Percentiles rank a stretch among this genome's conserved stretches.
phyloP scores from a whole-genome alignment of 2,113 vertebrate genomes.

The Oostethus manadensis region DNA sequence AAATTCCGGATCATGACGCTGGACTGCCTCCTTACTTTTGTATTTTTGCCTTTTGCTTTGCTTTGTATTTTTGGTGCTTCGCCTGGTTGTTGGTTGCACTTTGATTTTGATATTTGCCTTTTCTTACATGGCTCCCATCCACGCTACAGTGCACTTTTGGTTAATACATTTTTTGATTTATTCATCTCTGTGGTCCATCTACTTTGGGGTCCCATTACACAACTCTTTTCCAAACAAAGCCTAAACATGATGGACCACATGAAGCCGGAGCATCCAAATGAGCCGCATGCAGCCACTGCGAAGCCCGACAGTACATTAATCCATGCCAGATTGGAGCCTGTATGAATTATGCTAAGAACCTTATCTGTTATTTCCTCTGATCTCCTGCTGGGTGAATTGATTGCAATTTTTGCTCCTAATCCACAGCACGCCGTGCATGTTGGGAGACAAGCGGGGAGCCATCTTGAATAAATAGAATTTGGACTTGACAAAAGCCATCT shows the following conservation, averaged over 20 bases:
- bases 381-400: conserved; percentile 70
- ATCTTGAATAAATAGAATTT: conserved; percentile 71
- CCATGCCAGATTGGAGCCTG: conserved; percentile 61
- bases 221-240: conserved; percentile 38
- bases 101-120: too few relatives aligned
- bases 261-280: conserved; percentile 40
- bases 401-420: conserved; percentile 71
- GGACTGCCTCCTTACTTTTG: too few relatives aligned
- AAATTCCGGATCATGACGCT: too few relatives aligned
- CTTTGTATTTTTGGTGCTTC: too few relatives aligned
- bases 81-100: too few relatives aligned
- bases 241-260: conserved; percentile 45
- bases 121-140: too few relatives aligned
- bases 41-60: too few relatives aligned
- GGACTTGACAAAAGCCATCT: conserved; percentile 64
- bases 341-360: conserved; percentile 70
- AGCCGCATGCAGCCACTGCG: conserved; percentile 25
- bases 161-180: too few relatives aligned
- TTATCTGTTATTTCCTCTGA: conserved; percentile 59
- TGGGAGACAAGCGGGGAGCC: conserved; percentile 56
- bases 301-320: conserved; percentile 58
- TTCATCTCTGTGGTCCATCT: too few relatives aligned
- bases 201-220: too few relatives aligned
- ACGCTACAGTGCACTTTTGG: too few relatives aligned
- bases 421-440: conserved; percentile 60